Evolutionary conservation across 1,140 invertebrate genomes (phyloP), one percentile per base, ranked within the genome.

Genomic region (Saccostrea echinata): DNA sequence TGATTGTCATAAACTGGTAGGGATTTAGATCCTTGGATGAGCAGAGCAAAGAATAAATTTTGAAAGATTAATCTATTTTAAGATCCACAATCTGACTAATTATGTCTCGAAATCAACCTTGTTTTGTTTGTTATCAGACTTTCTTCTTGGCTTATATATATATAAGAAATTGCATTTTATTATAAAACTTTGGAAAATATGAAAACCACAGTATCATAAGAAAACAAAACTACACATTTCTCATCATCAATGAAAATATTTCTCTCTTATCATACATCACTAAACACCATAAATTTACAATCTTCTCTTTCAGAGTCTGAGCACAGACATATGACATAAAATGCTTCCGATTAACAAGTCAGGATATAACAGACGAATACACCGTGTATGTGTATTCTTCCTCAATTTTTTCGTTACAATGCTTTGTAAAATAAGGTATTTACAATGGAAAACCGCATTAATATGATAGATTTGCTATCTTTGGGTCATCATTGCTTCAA

Each of bases 401-500:
- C 18, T 9, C 55, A 61, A 61, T 8, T 4, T 6, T 61, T 61
- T 55, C 53, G 18, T 21, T 61, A 61, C 55, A 61, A 18, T 21
- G 6, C n/a, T 21, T 61, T 61, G 55, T 61, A 61, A 18, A 57
- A 57, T 21, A 61, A 61, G 55, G 18, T 21, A 61, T 61, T 21
- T 61, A 61, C 55, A 61, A 61, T 61, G 18, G 43, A 61, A 18
- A 21, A 16, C 55, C 3, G 18, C 16, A 61, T 21, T n/a, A 0
- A 0, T 61, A n/a, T 43, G 43, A 9, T 6, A 43, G 43, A 43
- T 43, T n/a, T 76, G 68, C 68, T 76, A 76, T 76, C 68, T 76
- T 18, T 76, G 68, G 27, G 68, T 76, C 68, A 76, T 76, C 68
- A 76, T 76, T 16, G 68, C 68, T 76, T 76, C 68, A 76, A 76